Evolutionary conservation across 2,888 invertebrate species (phyloP).

Genomic region (Eupeodes luniger): DNA sequence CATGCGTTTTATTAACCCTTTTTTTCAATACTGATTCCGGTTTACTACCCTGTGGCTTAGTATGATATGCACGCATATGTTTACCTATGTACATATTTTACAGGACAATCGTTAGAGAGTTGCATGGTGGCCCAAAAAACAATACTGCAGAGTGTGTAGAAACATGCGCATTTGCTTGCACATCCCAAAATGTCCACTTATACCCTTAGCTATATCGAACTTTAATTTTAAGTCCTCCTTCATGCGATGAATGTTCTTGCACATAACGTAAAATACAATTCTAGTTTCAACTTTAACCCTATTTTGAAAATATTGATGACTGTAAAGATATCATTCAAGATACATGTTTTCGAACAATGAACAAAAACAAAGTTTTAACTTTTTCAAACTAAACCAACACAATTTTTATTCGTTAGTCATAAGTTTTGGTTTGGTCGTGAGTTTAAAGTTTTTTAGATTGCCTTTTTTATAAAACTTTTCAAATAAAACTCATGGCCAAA

Average conservation of each 20-base stretch:
- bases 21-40: background rate
- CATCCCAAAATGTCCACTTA: constrained; percentile 63
- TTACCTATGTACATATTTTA: constrained; percentile 28
- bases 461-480: background rate
- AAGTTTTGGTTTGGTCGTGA: no score
- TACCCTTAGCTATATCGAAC: constrained; percentile 8
- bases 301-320: no score
- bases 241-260: background rate
- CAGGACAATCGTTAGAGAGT: constrained; percentile 53
- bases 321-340: no score
- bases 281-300: no score
- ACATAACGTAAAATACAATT: no score
- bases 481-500: background rate
- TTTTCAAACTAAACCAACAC: no score
- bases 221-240: background rate
- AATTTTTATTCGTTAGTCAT: no score
- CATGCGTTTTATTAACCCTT: constrained; percentile 41
- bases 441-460: no score
- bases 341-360: no score
- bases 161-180: constrained; percentile 77
- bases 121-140: constrained; percentile 54
- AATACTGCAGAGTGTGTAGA: constrained; percentile 46
- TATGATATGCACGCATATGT: constrained; percentile 63
- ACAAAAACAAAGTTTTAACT: no score
- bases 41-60: constrained; percentile 4